Evolutionary conservation across 1,140 invertebrate genomes (phyloP).

Genomic region (Hesperophylax magnus): DNA sequence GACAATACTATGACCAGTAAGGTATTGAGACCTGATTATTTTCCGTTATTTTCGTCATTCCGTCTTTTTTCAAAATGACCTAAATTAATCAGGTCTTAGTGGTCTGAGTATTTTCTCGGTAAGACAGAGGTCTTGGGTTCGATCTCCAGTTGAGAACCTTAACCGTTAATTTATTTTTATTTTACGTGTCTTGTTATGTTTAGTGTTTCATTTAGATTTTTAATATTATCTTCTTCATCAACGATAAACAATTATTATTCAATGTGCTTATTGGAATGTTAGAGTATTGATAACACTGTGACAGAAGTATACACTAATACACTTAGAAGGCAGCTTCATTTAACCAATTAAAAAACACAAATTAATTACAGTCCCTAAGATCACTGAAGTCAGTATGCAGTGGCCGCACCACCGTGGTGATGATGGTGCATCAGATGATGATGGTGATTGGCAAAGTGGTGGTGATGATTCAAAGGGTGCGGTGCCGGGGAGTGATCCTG

Average conservation of each 20-base stretch:
- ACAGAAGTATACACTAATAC: background rate
- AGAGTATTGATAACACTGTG: background rate
- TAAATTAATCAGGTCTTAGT: no score
- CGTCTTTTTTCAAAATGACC: no score
- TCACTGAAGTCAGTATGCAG: constrained; percentile 70
- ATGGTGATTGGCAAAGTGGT: constrained; percentile 57
- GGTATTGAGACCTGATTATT: no score
- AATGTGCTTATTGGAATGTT: background rate
- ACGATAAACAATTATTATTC: background rate
- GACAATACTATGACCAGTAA: no score
- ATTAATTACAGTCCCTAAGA: constrained; percentile 63
- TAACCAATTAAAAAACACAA: constrained; percentile 28
- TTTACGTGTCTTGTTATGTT: no score
- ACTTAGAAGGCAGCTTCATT: constrained; percentile 30
- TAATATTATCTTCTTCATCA: background rate
- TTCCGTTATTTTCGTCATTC: no score
- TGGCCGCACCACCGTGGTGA: constrained; percentile 68
- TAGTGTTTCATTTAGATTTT: no score
- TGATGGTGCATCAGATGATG: constrained; percentile 63
- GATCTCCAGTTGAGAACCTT: no score
- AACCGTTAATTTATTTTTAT: no score
- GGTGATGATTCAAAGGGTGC: constrained; percentile 55
- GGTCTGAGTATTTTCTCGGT: background rate
- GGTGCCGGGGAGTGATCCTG: constrained; percentile 55
- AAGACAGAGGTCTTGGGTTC: no score